Evolutionary conservation across 2,113 vertebrate species (phyloP).

Genomic region (Pao palembangensis): DNA sequence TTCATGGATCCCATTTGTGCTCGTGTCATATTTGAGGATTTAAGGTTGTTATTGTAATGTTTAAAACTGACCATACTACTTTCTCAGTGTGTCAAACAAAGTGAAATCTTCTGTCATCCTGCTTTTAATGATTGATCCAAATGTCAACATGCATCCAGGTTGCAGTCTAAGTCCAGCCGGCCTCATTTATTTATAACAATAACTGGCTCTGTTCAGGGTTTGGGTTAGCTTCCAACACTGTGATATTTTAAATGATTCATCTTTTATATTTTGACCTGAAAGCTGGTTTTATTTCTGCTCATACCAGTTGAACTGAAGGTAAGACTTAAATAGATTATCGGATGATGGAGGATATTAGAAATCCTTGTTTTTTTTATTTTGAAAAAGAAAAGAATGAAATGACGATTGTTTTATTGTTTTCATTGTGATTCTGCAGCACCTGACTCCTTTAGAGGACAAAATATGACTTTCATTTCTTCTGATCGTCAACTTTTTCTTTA

Average conservation of each 20-base stretch:
- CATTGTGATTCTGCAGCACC: slow-evolving; percentile 11
- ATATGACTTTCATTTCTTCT: slow-evolving; percentile 31
- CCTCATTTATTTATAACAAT: slow-evolving; percentile 27
- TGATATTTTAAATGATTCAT: slow-evolving; percentile 12
- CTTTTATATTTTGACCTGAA: slow-evolving; percentile 11
- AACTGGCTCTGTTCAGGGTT: slow-evolving; percentile 14
- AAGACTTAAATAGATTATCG: background rate
- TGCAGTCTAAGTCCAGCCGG: slow-evolving; percentile 51
- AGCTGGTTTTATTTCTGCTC: background rate
- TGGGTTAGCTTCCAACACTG: background rate
- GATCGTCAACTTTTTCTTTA: slow-evolving; percentile 19
- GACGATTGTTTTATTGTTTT: background rate
- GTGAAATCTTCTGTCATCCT: slow-evolving; percentile 28
- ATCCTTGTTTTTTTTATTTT: background rate
- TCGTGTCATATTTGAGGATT: background rate
- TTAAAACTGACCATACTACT: too few relatives aligned
- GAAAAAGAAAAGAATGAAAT: background rate
- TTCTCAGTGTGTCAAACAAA: slow-evolving; percentile 19
- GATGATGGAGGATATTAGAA: background rate
- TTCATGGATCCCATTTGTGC: too few relatives aligned
- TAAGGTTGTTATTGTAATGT: too few relatives aligned
- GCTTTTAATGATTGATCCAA: slow-evolving; percentile 71
- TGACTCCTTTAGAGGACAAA: slow-evolving; percentile 13
- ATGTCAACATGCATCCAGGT: slow-evolving; percentile 62
- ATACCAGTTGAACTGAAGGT: slow-evolving; percentile 23